Conservation (phyloP, 1,140 invertebrate species). For the Drosophila bocki region DNA sequence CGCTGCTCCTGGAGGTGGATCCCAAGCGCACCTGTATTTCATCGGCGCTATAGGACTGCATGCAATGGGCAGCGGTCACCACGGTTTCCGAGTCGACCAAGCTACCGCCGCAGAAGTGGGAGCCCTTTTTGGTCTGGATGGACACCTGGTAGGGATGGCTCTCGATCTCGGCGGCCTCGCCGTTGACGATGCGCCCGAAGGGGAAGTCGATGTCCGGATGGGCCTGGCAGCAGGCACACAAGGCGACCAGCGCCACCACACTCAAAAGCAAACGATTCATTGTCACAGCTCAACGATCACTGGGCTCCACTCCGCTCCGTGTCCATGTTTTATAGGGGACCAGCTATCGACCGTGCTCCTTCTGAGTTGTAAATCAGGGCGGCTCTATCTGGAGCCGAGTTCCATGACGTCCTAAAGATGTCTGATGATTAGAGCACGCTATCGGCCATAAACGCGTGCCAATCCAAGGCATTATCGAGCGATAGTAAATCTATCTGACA, state of each 20-base stretch:
- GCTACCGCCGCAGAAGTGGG: constrained; percentile 87
- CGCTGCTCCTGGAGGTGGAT: constrained; percentile 50
- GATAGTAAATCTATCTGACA: constrained; percentile 39
- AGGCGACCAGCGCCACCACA: constrained; percentile 48
- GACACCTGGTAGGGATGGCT: constrained; percentile 69
- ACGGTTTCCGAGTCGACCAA: constrained; percentile 85
- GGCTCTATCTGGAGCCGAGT: constrained; percentile 34
- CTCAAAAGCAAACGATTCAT: constrained; percentile 63
- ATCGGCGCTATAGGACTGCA: constrained; percentile 50
- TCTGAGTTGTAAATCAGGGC: constrained; percentile 51
- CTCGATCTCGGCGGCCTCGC: constrained; percentile 53
- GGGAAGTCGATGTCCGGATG: constrained; percentile 57
- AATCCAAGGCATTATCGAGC: constrained; percentile 5
- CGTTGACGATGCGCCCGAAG: constrained; percentile 71
- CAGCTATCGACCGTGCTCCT: constrained; percentile 33
- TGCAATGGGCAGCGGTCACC: constrained; percentile 88
- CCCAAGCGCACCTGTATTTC: constrained; percentile 68
- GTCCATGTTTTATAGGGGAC: constrained; percentile 44
- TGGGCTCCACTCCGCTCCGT: constrained; percentile 6
- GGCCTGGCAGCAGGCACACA: constrained; percentile 30
- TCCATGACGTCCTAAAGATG: constrained; percentile 13
- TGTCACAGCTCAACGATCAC: constrained; percentile 35
- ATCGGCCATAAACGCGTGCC: constrained; percentile 28
- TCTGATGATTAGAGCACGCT: constrained; percentile 36
- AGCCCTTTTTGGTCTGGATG: constrained; percentile 55